Evolutionary conservation across 2,113 vertebrate genomes (phyloP), one percentile per base, ranked within the genome.

Genomic region (Blennius ocellaris): DNA sequence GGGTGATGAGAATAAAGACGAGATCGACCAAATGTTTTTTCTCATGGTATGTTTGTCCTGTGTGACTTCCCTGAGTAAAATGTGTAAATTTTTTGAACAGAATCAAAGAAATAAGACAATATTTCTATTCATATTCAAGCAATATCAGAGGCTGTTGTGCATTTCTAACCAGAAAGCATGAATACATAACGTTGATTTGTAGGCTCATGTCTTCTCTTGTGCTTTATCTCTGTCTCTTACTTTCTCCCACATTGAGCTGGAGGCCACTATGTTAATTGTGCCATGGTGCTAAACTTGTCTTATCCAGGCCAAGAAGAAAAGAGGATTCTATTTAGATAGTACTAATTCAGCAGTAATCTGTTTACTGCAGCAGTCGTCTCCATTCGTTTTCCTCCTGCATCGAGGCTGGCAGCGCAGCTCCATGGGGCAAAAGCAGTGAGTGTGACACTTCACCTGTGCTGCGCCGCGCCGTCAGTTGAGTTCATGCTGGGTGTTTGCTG

Each of bases 231-330:
- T 50, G 53, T 63, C 50, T 67, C 55, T 16, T 54, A 17, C 49
- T 67, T 57, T 69, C 59, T 44, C 17, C 10, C 63, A 60, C 65
- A 76, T 75, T 81, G 49, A 73, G 83, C 77, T 61, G 21, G 64
- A 60, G 73, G 79, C 69, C 76, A 63, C 44, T 68, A 58, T 81
- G 80, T 70, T 81, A 85, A 83, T 80, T 82, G 73, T 73, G 61
- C 51, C 68, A 65, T 1, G 12, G 43, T 67, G 40, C 69, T 87
- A 66, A 77, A 84, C 72, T 59, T 64, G 58, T 79, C 65, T 76
- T 69, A 81, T 81, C 41, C 69, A 83, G 77, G 82, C 47, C 66
- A 61, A 60, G 53, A 68, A 68, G 54, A 70, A 57, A 70, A 73
- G 52, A 16, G 15, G 30, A 73, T 80, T 81, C 81, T 81, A 58